Conservation (phyloP, 1,140 invertebrate species). For the Adoxophyes honmai region DNA sequence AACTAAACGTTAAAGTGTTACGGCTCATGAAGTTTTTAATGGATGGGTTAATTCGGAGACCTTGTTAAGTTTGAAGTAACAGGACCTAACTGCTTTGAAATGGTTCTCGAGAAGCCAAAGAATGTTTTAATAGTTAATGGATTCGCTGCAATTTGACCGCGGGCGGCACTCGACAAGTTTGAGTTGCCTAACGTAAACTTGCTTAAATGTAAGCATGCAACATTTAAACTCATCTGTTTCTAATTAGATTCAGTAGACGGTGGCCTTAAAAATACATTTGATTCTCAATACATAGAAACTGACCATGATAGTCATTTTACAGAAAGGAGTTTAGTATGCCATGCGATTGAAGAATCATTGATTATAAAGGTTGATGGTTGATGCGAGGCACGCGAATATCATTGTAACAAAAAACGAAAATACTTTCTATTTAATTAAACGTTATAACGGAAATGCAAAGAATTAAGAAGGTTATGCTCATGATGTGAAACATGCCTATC, state of each 20-base stretch:
- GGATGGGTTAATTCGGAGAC: neutral
- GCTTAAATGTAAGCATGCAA: neutral
- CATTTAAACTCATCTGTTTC: neutral
- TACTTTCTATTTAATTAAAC: conserved; percentile 2
- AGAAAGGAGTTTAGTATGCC: conserved; percentile 14
- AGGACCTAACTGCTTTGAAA: neutral
- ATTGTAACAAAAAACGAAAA: conserved; percentile 1
- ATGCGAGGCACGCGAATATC: conserved; percentile 8
- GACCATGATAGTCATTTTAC: conserved; percentile 8
- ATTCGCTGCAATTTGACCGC: neutral
- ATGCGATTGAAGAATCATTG: conserved; percentile 4
- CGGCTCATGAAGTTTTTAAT: conserved; percentile 5
- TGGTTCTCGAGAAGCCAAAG: neutral
- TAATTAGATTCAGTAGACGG: neutral
- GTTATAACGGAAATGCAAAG: neutral
- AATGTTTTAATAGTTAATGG: neutral
- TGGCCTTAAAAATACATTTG: neutral
- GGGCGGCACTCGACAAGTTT: neutral
- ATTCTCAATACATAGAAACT: neutral
- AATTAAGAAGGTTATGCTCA: neutral
- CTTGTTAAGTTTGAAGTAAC: neutral
- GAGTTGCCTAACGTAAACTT: neutral
- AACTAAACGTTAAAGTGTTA: neutral
- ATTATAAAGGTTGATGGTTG: conserved; percentile 12
- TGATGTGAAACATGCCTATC: neutral